Base-by-base conservation (phyloP, 2,113 vertebrate genomes). In the Natator depressus region DNA sequence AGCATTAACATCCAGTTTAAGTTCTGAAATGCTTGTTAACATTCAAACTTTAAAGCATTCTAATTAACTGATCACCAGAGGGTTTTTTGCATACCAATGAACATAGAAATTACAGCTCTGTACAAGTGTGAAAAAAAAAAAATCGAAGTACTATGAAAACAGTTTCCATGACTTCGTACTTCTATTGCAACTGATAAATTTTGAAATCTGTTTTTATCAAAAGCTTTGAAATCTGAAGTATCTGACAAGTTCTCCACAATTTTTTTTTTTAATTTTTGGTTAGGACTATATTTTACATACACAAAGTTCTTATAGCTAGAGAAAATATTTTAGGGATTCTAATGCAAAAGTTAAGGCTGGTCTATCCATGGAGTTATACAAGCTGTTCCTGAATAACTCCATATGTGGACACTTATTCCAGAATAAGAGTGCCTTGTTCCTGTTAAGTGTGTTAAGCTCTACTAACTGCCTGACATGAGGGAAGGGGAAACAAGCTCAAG, bases 21-120 rank as follows among this genome's bases (percentile, higher is more conserved):
- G 46, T 1, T 7, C 6, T 7, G 11, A 29, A 80, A 13, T 0
- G 0, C 3, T 65, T 50, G 38, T 3, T 83, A 65, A 6, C 19
- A 57, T 6, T 51, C 49, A 76, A 87, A 51, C 17, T 62, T 6
- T 8, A 51, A 46, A 83, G 53, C 13, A 38, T 22, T 38, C n/a
- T 25, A 42, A 29, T 6, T 16, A 75, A 10, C 1, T 2, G 17
- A 53, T 55, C 38, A 17, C 0, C 29, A 35, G 53, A 38, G 65
- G 16, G 17, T 65, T 86, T 47, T 88, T 62, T 9, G 10, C 29
- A 20, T 1, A 9, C 6, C 0, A 0, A 75, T 51, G 10, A 42
- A 38, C 75, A 46, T 6, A 76, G 72, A 76, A 47, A 42, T 76
- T 76, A 46, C 75, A 47, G 38, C 38, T 76, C 12, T 46, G 65